Base-by-base conservation (phyloP, 2,797 vertebrate species). In the Acanthornis magna region DNA sequence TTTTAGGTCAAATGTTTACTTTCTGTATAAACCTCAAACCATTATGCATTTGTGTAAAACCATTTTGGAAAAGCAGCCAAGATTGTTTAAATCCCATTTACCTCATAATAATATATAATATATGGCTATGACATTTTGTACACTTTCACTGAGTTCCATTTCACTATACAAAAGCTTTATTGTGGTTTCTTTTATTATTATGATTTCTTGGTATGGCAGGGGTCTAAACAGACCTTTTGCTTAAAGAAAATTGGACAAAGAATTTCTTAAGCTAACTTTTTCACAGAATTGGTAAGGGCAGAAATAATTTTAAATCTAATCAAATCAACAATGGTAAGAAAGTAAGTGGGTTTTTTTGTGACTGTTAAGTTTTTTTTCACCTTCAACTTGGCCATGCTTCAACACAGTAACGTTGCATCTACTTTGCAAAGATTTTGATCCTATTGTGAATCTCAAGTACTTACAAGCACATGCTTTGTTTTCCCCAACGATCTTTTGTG, bases 401-500 rank as follows among this genome's bases (percentile, higher is more conserved):
- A 96, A 61, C 50, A 95, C 21, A 83, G 85, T 60, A 92, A 87
- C 77, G 68, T 45, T 67, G 45, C 22, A 66, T 73, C 42, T 78
- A 47, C 38, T 50, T 88, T 83, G 86, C 87, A 66, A 58, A 80
- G 42, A 85, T 34, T 93, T 94, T 88, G 47, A 47, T 80, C 48
- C n/a, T 67, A 67, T 90, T 97, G 66, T 94, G 85, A 84, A 88
- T 95, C 57, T 61, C 26, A 7, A 94, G 22, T 88, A 57, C 73
- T 95, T 96, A 81, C 76, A 96, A 80, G 87, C 63, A 27, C 32
- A 4, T 85, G 78, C 74, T 86, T 96, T 87, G 38, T 51, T 97
- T 95, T 96, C 30, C 76, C 30, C 26, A 84, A 60, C 87, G 91
- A 95, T 94, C 57, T 88, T 97, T 96, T 95, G 75, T 97, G 68